Evolutionary conservation across 2,113 vertebrate species (phyloP), one percentile per base, ranked within the genome.

Genomic region (Lepus timidus): DNA sequence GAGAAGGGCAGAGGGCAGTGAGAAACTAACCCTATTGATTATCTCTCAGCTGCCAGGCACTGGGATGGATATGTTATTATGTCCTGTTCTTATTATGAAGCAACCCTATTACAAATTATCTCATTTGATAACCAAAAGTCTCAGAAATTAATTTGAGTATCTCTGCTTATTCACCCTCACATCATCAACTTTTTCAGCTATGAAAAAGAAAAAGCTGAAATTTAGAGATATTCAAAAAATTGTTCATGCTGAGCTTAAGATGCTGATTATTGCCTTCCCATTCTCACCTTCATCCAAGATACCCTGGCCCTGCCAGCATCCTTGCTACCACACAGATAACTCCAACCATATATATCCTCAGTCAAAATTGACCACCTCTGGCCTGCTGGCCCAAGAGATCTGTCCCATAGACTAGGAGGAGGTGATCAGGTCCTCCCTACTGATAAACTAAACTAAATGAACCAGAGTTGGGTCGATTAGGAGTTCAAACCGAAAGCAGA

Each of bases 101-200:
- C 19, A 19, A 11, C 55, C 14, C 55, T 17, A 58, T 51, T 27
- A 44, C 9, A 71, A n/a, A 83, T 93, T 70, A 79, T 44, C 33
- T 89, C 86, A 85, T 78, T 19, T 65, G 68, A 91, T 88, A 88
- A 93, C 67, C 78, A 81, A 85, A 85, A 81, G 44, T 65, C 65
- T 92, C 61, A 65, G 22, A 94, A 91, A 93, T 90, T 92, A 83
- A 78, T 87, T 71, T 68, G 80, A 85, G 68, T 16, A 76, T 44
- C 51, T 89, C 36, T 84, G 51, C 12, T 74, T 55, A 73, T 65
- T 88, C 49, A 92, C 61, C 20, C 49, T 94, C 93, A 73, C 10
- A 33, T 92, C 61, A 92, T 90, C 61, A 71, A 61, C 79, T 61
- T 88, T 92, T 73, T 80, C 31, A 52, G 7, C 65, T 90, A 36